These are phyloP conservation scores for Parasteatoda tepidariorum DNA, from an alignment of 1,140 invertebrate species.

Conservation along the genomic window DNA sequence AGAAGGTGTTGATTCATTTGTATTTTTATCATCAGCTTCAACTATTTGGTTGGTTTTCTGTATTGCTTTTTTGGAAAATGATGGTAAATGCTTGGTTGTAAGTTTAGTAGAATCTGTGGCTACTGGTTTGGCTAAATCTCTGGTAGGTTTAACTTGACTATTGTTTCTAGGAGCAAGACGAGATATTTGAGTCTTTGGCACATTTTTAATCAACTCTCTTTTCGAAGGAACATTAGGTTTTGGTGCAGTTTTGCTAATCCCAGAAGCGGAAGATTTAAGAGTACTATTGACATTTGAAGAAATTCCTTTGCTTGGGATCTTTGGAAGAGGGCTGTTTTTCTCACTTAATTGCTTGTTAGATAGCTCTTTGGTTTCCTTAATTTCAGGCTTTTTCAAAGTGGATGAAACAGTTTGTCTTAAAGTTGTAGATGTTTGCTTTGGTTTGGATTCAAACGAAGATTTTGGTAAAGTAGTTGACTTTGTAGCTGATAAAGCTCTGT, in stretches of 20 bases:
- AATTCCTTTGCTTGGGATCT: background rate
- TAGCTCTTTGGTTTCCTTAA: conserved; percentile 55
- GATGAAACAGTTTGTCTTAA: background rate
- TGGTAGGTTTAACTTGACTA: background rate
- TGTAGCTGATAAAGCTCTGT: background rate
- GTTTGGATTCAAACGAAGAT: conserved; percentile 11
- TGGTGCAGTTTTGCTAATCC: background rate
- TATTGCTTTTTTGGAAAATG: background rate
- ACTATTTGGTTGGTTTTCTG: background rate
- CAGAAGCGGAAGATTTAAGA: background rate
- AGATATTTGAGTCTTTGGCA: conserved; percentile 13
- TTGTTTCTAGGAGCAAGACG: background rate
- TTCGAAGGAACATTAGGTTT: background rate
- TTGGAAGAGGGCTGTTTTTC: background rate
- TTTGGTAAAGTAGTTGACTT: background rate
- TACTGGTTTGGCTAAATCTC: background rate
- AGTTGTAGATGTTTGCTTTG: conserved; percentile 2
- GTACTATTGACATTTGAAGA: background rate
- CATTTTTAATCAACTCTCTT: conserved; percentile 22
- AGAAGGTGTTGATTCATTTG: background rate
- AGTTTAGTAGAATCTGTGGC: background rate
- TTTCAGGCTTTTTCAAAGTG: conserved; percentile 16
- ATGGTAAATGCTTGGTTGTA: background rate
- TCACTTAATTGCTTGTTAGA: conserved; percentile 46
- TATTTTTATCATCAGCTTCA: background rate